A percentile compares a stretch with the other conserved stretches of the same genome.
These are phyloP conservation scores for Grallaria varia DNA, from an alignment of 2,113 vertebrate species.

Conservation along the genomic window DNA sequence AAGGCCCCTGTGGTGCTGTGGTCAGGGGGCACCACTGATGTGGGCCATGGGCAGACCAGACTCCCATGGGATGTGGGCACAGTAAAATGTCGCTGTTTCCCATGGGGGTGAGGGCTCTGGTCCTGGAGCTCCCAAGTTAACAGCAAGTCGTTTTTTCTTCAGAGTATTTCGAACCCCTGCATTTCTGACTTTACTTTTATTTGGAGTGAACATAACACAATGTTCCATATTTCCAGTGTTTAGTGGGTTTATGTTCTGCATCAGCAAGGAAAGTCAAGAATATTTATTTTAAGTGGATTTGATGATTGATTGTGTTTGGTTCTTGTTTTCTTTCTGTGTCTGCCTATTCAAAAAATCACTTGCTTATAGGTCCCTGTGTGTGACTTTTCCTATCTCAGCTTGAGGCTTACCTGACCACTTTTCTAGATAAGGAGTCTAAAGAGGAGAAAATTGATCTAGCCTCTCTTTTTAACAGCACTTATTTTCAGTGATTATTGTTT, in stretches of 20 bases:
- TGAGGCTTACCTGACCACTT: neutral
- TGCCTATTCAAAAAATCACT: neutral
- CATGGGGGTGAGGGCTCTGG: fast-evolving
- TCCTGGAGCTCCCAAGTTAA: neutral
- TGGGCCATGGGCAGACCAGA: neutral
- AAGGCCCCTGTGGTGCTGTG: neutral
- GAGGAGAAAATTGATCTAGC: neutral
- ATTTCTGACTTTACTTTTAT: neutral
- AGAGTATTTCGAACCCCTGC: neutral
- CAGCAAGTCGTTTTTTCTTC: neutral
- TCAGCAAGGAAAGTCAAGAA: neutral
- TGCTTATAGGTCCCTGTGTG: neutral
- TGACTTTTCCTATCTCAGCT: neutral
- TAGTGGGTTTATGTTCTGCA: neutral
- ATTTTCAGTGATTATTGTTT: neutral
- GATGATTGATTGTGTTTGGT: neutral
- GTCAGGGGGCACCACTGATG: too few relatives aligned
- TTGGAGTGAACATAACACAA: neutral
- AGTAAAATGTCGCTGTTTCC: neutral
- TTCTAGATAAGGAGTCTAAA: neutral
- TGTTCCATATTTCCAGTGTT: neutral
- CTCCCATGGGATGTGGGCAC: neutral
- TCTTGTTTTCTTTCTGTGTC: neutral
- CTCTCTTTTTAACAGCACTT: neutral
- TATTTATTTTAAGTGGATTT: neutral